Percentiles rank a stretch among this genome's conserved stretches.
Conservation (phyloP, 2,113 vertebrate genomes). For the Brachypodius melanocephalos region DNA sequence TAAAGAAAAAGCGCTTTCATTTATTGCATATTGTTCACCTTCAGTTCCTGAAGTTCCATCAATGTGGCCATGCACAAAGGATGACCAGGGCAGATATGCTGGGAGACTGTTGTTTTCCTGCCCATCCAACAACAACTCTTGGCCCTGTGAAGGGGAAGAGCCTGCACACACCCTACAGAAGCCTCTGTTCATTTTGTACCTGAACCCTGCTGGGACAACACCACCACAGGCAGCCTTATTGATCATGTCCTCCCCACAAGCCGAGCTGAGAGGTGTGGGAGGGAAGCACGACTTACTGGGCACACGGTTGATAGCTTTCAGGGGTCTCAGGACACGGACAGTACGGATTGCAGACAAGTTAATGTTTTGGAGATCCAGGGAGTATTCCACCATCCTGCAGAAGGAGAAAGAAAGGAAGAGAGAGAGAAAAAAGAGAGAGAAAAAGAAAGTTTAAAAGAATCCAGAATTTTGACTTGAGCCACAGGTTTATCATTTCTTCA, state of each 20-base stretch:
- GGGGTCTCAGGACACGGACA: conserved; percentile 91
- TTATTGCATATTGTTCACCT: not conserved
- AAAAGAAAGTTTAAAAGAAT: not conserved
- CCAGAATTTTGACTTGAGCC: not conserved
- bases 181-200: not conserved
- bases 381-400: conserved; percentile 95
- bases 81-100: not conserved
- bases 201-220: not conserved
- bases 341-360: conserved; percentile 97
- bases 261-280: not conserved
- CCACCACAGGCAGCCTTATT: not conserved
- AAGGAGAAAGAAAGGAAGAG: conserved; percentile 15
- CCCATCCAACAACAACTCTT: not conserved
- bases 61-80: not conserved
- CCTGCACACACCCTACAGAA: not conserved
- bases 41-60: not conserved
- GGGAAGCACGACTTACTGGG: conserved; percentile 83
- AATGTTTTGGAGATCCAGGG: conserved; percentile 97
- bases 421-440: not conserved
- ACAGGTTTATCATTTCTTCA: not conserved
- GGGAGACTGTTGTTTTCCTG: not conserved
- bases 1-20: not conserved
- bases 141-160: not conserved
- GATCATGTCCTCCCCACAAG: not conserved
- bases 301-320: conserved; percentile 98